Base-by-base conservation (phyloP, 2,888 invertebrate species). In the Ophonus ardosiacus region DNA sequence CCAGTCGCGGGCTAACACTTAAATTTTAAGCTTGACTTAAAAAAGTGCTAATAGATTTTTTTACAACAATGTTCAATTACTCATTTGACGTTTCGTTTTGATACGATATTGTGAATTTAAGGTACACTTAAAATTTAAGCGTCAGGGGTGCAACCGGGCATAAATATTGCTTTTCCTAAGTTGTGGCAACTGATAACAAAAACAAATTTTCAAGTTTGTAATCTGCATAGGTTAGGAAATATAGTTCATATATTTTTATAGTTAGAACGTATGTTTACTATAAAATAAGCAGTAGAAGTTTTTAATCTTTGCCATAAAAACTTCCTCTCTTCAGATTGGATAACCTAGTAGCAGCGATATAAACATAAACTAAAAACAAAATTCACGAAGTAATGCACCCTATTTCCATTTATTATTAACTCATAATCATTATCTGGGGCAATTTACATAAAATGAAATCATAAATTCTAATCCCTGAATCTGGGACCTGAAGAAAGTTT, bases 391-490 rank as follows among this genome's bases (percentile, higher is more conserved):
- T 68, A 74, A 74, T 43, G 71, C 15, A 43, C 17, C 43, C 43
- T 40, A 18, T 43, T 43, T 74, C 18, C 43, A 40, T 51, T 74
- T 43, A 43, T 74, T 43, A 74, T 74, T 43, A 43, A 15, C 71
- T 43, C 71, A 74, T 74, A 74, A 74, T 74, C 71, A 74, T 74
- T 74, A 74, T 74, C 17, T 43, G 17, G 10, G 17, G 40, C 71
- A 74, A 74, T 74, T 74, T 74, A 43, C 71, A 74, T 43, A 43
- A 43, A 74, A 74, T 43, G 71, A 74, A 74, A 18, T 43, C 43
- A 74, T 74, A 74, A 40, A 43, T 74, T 74, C 71, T 74, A 74
- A 74, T 74, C 43, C 71, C 15, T 74, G 43, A 40, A 18, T 21
- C 71, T 40, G 40, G 43, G 17, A 74, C 2, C 71, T 43, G 43